phyloP scores from a whole-genome alignment of 2,888 invertebrate species.

The Bhutanitis thaidina region DNA sequence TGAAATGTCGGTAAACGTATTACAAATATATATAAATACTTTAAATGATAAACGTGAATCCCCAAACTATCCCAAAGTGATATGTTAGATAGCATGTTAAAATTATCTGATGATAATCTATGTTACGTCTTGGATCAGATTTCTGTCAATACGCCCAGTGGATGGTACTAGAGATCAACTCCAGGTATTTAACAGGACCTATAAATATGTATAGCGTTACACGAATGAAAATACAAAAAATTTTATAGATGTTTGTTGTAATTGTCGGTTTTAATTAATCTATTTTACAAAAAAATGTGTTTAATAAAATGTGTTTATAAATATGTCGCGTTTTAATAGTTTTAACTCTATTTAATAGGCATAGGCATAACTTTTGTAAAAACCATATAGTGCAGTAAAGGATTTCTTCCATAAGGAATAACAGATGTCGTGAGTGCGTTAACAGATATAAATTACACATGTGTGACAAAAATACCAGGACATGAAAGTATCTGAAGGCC shows the following conservation, averaged over 20 bases:
- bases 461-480: no score
- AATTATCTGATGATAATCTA: constrained; percentile 43
- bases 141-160: constrained; percentile 41
- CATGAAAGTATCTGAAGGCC: no score
- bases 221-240: constrained; percentile 59
- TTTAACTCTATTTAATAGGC: no score
- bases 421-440: no score
- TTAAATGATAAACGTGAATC: constrained; percentile 42
- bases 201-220: constrained; percentile 68
- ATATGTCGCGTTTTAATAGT: constrained; percentile 29
- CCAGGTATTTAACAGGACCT: constrained; percentile 60
- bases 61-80: constrained; percentile 61
- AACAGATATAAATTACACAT: no score
- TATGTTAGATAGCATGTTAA: constrained; percentile 66
- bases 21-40: not conserved
- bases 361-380: no score
- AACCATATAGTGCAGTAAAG: no score
- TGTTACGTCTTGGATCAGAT: constrained; percentile 30
- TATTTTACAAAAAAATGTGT: constrained; percentile 76
- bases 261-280: constrained; percentile 78
- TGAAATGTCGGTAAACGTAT: not conserved
- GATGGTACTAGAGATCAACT: constrained; percentile 45
- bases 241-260: constrained; percentile 80
- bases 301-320: constrained; percentile 79
- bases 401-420: no score